phyloP scores from a whole-genome alignment of 2,888 invertebrate genomes.

The Drosophila atroscutellata region DNA sequence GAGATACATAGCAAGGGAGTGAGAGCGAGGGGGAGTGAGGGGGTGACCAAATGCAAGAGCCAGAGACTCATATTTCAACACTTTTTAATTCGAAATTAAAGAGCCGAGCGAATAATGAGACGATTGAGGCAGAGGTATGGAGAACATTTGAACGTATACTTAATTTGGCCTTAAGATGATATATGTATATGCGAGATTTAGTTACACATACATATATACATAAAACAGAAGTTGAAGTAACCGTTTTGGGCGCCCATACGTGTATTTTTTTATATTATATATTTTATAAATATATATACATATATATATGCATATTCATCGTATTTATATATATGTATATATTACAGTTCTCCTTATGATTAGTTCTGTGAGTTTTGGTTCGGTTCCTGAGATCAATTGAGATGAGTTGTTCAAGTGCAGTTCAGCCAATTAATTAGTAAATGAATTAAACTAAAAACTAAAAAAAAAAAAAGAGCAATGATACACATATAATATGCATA shows the following conservation, averaged over 20 bases:
- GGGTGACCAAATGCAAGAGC: neutral
- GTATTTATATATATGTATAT: conserved; percentile 22
- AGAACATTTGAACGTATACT: conserved; percentile 63
- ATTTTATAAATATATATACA: conserved; percentile 24
- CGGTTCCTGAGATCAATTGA: conserved; percentile 55
- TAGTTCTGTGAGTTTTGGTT: conserved; percentile 51
- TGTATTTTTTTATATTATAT: conserved; percentile 49
- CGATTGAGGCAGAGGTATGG: neutral
- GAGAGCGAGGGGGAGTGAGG: neutral
- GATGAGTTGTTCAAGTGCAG: conserved; percentile 42
- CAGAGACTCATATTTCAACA: neutral
- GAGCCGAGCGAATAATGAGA: conserved; percentile 1
- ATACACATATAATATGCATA: conserved; percentile 46
- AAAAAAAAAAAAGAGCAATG: conserved; percentile 32
- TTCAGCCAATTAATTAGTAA: conserved; percentile 62
- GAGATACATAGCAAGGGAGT: too few species aligned
- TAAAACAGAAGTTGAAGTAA: conserved; percentile 60
- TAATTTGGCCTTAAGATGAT: conserved; percentile 65
- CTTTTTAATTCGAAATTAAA: conserved; percentile 13
- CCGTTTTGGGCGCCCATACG: conserved; percentile 53
- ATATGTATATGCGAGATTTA: conserved; percentile 35
- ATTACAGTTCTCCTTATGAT: conserved; percentile 27
- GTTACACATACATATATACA: conserved; percentile 26
- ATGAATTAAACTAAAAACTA: conserved; percentile 40
- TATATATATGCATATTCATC: conserved; percentile 23